These are phyloP conservation scores for Thera obeliscata DNA, from an alignment of 2,888 invertebrate species.

Conservation along the genomic window DNA sequence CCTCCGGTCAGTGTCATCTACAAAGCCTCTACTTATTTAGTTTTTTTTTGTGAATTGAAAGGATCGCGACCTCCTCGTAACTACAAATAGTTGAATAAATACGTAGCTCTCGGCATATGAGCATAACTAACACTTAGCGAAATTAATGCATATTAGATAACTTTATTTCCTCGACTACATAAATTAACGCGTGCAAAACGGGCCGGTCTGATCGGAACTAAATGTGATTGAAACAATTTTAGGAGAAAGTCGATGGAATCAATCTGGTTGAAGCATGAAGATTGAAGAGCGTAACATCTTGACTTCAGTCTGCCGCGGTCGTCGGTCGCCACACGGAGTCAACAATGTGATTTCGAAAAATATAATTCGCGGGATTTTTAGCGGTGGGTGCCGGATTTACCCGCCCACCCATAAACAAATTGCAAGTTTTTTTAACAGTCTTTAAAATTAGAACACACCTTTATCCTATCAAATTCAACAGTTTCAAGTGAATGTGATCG, in stretches of 20 bases:
- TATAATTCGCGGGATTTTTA: background rate
- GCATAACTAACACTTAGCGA: background rate
- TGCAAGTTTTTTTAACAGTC: background rate
- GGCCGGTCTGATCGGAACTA: conserved; percentile 25
- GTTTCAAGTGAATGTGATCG: background rate
- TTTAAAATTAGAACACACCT: background rate
- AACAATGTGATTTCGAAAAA: background rate
- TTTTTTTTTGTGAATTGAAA: too few species aligned
- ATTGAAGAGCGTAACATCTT: conserved; percentile 52
- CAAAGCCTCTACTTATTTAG: too few species aligned
- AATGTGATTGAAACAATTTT: conserved; percentile 51
- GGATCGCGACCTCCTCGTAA: background rate
- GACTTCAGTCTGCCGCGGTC: conserved; percentile 46
- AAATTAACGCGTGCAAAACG: conserved; percentile 31
- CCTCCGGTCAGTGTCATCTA: too few species aligned
- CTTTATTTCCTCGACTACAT: conserved; percentile 28
- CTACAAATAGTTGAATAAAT: background rate
- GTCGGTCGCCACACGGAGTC: conserved; percentile 29
- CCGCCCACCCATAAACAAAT: conserved; percentile 2
- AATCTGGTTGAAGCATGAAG: conserved; percentile 44
- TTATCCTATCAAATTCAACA: background rate
- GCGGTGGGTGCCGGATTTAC: conserved; percentile 5
- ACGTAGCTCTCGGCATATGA: background rate
- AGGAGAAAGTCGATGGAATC: conserved; percentile 68
- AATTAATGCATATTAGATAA: conserved; percentile 21